A percentile compares a stretch with the other conserved stretches of the same genome.
Conservation (phyloP, 2,797 vertebrate genomes). For the Amniataba percoides region DNA sequence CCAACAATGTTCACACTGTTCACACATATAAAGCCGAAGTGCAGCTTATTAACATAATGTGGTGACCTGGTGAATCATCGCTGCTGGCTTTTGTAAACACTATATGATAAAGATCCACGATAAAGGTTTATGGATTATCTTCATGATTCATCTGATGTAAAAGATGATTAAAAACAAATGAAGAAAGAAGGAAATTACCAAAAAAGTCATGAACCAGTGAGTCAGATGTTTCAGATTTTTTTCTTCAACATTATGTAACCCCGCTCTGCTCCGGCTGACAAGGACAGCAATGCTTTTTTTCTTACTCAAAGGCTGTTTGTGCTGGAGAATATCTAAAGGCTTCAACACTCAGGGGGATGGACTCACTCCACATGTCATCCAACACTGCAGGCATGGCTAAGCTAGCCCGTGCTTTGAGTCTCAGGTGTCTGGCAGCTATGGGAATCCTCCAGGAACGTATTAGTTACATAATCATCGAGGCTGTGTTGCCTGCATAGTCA, state of each 20-base stretch:
- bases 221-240: slow-evolving; percentile 15
- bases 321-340: slow-evolving; percentile 40
- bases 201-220: slow-evolving; percentile 23
- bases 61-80: slow-evolving; percentile 20
- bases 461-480: slow-evolving; percentile 53
- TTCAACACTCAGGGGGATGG: slow-evolving; percentile 46
- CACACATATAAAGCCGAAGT: not conserved
- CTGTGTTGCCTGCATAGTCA: slow-evolving; percentile 37
- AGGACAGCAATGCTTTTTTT: slow-evolving; percentile 24
- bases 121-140: slow-evolving; percentile 8
- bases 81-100: slow-evolving; percentile 1
- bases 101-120: slow-evolving; percentile 7
- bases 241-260: slow-evolving; percentile 13
- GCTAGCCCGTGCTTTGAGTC: slow-evolving; percentile 33
- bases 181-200: slow-evolving; percentile 25
- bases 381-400: slow-evolving; percentile 56
- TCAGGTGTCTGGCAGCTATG: slow-evolving; percentile 52
- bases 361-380: slow-evolving; percentile 49
- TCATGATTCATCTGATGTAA: slow-evolving; percentile 22
- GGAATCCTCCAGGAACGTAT: slow-evolving; percentile 50
- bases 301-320: slow-evolving; percentile 39
- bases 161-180: slow-evolving; percentile 33
- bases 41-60: slow-evolving; percentile 12
- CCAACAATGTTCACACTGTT: not conserved
- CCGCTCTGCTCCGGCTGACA: slow-evolving; percentile 11